Evolutionary conservation across 2,888 invertebrate genomes (phyloP).

Genomic region (Polymixis lichenea): DNA sequence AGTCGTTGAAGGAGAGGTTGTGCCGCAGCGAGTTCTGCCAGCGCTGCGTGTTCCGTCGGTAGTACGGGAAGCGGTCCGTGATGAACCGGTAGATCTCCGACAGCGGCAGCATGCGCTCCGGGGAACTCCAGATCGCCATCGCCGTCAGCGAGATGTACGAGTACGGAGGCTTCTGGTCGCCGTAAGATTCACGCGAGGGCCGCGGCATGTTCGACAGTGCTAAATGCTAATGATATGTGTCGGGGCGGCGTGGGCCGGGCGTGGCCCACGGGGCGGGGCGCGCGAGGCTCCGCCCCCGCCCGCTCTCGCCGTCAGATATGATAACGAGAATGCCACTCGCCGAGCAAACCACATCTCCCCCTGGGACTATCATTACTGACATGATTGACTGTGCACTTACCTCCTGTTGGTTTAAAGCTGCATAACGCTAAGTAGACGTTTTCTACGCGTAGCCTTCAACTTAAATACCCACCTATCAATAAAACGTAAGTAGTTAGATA

Average conservation of each 20-base stretch:
- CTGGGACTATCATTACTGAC: constrained; percentile 84
- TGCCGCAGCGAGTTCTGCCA: constrained; percentile 96
- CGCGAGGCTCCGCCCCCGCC: constrained; percentile 63
- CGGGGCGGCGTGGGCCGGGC: constrained; percentile 63
- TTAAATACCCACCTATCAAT: constrained; percentile 15
- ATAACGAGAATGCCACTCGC: constrained; percentile 88
- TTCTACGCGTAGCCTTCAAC: constrained; percentile 30
- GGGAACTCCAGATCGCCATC: constrained; percentile 99
- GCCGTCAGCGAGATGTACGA: constrained; percentile 99
- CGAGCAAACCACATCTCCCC: constrained; percentile 84
- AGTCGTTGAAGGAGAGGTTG: constrained; percentile 98
- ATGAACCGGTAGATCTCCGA: constrained; percentile 93
- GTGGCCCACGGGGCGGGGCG: constrained; percentile 68
- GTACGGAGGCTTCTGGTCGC: constrained; percentile 99
- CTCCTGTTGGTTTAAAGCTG: constrained; percentile 79
- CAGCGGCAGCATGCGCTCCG: constrained; percentile 98
- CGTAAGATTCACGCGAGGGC: constrained; percentile 98
- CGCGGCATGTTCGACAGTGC: constrained; percentile 95
- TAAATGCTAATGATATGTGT: constrained; percentile 91
- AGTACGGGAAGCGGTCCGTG: constrained; percentile 97
- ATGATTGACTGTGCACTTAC: constrained; percentile 87
- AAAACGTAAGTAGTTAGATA: neutral
- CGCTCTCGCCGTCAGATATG: constrained; percentile 74
- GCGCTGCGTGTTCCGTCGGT: constrained; percentile 96
- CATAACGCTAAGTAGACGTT: constrained; percentile 41